phyloP scores from a whole-genome alignment of 2,888 invertebrate genomes.

The Unio delphinus region DNA sequence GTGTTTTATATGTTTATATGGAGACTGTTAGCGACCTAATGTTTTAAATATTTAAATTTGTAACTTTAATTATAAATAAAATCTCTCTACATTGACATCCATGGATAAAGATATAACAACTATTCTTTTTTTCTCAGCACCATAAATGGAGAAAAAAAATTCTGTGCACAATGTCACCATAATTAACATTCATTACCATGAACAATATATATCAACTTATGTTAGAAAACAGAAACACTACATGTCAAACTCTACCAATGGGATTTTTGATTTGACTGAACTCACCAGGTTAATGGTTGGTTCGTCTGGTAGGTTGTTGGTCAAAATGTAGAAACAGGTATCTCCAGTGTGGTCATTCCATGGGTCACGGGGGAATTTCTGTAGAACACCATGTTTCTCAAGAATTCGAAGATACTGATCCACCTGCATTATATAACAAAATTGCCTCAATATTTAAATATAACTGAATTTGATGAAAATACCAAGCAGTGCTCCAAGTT shows the following conservation, averaged over 20 bases:
- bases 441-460: too few species aligned
- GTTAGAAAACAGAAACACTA: background rate
- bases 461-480: too few species aligned
- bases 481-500: too few species aligned
- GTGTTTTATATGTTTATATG: too few species aligned
- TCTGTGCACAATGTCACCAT: background rate
- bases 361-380: constrained; percentile 21
- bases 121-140: too few species aligned
- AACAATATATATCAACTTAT: background rate
- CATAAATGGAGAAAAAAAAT: too few species aligned
- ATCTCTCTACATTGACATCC: too few species aligned
- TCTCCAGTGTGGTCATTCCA: constrained; percentile 23
- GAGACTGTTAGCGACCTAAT: too few species aligned
- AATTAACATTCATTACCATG: background rate
- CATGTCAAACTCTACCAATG: background rate
- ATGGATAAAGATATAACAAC: too few species aligned
- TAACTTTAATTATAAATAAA: too few species aligned
- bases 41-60: too few species aligned
- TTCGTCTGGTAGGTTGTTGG: constrained; percentile 27
- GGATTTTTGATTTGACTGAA: background rate
- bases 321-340: constrained; percentile 32
- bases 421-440: constrained; percentile 6
- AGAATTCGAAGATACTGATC: constrained; percentile 8
- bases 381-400: constrained; percentile 18
- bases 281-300: constrained; percentile 29